phyloP scores from a whole-genome alignment of 2,888 invertebrate species.

The Microplitis manilae region DNA sequence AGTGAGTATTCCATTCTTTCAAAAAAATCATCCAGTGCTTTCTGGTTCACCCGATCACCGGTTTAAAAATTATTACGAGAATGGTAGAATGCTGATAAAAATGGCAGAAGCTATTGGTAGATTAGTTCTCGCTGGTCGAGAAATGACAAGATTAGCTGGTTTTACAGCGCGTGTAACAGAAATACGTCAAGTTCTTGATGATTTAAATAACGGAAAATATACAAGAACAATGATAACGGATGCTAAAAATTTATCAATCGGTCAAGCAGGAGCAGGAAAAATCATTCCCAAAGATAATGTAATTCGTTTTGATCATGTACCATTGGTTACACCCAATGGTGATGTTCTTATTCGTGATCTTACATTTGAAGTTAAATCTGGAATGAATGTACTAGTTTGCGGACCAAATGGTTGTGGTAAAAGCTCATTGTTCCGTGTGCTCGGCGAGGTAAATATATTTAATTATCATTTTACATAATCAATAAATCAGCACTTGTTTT shows the following conservation, averaged over 20 bases:
- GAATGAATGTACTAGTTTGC: conserved; percentile 97
- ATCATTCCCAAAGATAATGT: conserved; percentile 90
- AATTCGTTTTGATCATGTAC: conserved; percentile 93
- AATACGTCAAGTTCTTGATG: conserved; percentile 86
- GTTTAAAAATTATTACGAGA: conserved; percentile 90
- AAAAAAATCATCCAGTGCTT: conserved; percentile 80
- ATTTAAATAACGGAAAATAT: conserved; percentile 85
- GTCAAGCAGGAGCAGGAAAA: conserved; percentile 82
- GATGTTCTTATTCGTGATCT: conserved; percentile 93
- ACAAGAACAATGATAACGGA: conserved; percentile 79
- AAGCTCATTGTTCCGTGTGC: conserved; percentile 94
- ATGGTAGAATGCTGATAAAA: conserved; percentile 95
- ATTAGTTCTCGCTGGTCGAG: conserved; percentile 93
- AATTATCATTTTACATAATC: conserved; percentile 26
- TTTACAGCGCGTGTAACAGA: conserved; percentile 95
- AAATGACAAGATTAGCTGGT: conserved; percentile 93
- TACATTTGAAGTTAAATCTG: conserved; percentile 92
- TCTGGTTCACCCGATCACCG: conserved; percentile 78
- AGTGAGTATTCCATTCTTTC: conserved; percentile 94
- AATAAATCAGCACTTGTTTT: neutral
- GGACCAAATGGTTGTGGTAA: conserved; percentile 99
- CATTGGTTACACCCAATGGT: conserved; percentile 97
- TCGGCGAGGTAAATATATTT: conserved; percentile 82
- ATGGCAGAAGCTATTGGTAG: conserved; percentile 98
- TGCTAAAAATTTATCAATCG: conserved; percentile 74